Base-by-base conservation (phyloP, 1,140 invertebrate species). In the Lepidostoma basale region DNA sequence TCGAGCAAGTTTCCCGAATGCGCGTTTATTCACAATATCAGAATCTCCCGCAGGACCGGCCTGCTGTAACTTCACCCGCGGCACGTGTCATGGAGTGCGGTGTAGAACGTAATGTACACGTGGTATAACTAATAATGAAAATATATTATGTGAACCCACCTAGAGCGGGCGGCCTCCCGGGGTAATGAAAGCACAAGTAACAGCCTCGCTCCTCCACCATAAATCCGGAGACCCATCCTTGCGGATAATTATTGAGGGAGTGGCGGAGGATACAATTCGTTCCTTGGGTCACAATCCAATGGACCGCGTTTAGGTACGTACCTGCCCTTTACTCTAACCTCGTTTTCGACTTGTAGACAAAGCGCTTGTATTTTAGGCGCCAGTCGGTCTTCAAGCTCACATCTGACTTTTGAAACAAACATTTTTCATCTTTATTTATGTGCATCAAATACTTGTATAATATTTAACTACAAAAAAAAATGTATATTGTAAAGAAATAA, bases 101-200 rank as follows among this genome's bases (percentile, higher is more conserved):
- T n/a, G n/a, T n/a, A n/a, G 5, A 1, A 9, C 42, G 18, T 56
- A 56, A 33, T 8, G 20, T 56, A 56, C 16, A 56, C 52, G 30
- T 20, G 10, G 36, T 59, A 42, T 42, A 42, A 60, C 56, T 60
- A 40, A 25, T 60, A 60, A 60, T 60, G 56, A 60, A 60, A 60
- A 60, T 60, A 60, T 45, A 45, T n/a, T 40, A 60, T 22, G 33
- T 16, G 18, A 18, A 8, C 56, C 36, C 36, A 14, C 20, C 20
- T 10, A 5, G 28, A 22, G 5, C 14, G 28, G 52, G 52, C 14
- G 56, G 39, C 36, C 56, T 16, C 36, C n/a, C 56, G 33, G 36
- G 45, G 47, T 28, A 58, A 42, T 66, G 62, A 64, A 64, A 56
- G 52, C 49, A 58, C 44, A 28, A 66, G 63, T 56, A 66, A 58